A percentile compares a stretch with the other conserved stretches of the same genome.
Evolutionary conservation across 2,797 vertebrate species (phyloP).

Genomic region (Tapirus indicus): DNA sequence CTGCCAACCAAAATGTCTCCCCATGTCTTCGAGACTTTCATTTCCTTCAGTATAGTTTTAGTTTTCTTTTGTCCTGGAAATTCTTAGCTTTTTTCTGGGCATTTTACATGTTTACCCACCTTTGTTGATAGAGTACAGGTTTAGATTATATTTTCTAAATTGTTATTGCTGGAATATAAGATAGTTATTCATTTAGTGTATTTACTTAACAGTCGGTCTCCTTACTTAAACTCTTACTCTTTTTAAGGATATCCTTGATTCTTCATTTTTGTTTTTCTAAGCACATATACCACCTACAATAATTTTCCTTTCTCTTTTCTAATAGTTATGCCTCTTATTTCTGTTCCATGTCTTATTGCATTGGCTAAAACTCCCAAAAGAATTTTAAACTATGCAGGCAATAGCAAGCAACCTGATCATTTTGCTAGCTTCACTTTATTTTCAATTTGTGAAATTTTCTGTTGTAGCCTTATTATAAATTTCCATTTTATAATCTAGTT

Average conservation of each 20-base stretch:
- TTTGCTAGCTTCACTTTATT: not conserved
- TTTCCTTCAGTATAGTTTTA: not conserved
- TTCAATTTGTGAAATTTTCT: not conserved
- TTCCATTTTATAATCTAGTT: not conserved
- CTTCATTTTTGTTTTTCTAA: not conserved
- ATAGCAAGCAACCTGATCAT: not conserved
- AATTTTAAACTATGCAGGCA: not conserved
- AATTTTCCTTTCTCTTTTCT: not conserved
- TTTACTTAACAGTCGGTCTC: not conserved
- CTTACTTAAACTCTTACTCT: not conserved
- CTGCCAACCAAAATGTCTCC: not conserved
- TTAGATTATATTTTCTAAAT: not conserved
- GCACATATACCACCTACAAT: not conserved
- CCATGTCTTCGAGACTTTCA: not conserved
- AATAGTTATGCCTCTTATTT: not conserved
- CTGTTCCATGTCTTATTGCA: not conserved
- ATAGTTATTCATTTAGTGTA: not conserved
- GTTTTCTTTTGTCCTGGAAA: not conserved
- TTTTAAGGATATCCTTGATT: not conserved
- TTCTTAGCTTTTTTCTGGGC: not conserved
- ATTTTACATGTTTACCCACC: not conserved
- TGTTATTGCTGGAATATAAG: not conserved
- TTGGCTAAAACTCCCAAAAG: not conserved
- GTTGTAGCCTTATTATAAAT: not conserved
- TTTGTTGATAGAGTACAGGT: not conserved